Evolutionary conservation across 2,797 vertebrate species (phyloP), one percentile per base, ranked within the genome.

Genomic region (Eremophila alpestris): DNA sequence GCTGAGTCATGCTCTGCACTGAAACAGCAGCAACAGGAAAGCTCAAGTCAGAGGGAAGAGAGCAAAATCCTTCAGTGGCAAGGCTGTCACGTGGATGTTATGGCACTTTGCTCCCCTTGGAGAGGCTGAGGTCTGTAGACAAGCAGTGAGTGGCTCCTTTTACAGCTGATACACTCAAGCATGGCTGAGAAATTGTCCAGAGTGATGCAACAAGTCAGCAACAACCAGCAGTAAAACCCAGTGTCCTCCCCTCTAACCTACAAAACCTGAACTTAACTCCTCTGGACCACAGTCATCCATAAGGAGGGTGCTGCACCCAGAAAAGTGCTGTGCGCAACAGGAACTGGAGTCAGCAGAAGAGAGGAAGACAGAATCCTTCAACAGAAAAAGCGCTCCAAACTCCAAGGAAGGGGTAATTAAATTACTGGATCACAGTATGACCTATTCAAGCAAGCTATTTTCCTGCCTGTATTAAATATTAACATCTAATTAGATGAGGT

Each of bases 401-500:
- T 56, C 68, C 21, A 85, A 10, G 21, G 60, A 91, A 85, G 49
- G 11, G 15, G 29, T 78, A 70, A 82, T 68, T 63, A 77, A 79
- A 79, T 87, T 68, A 77, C 56, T 85, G 54, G 58, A 65, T 83
- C 76, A 94, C 52, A 92, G 23, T 49, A 90, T 46, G 59, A 69
- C 32, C 34, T 80, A 63, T n/a, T 94, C 41, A 90, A 90, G 68
- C 9, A 82, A 52, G 23, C 43, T 77, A 81, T 86, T 87, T 63
- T 84, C 76, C 78, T 92, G 71, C 36, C 71, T 68, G 6, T 71
- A 92, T 76, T 89, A 93, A 93, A 92, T 90, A 82, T 62, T 79
- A 67, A 84, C n/a, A 68, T 58, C 60, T 70, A 63, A 80, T 85
- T 85, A 89, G 62, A 90, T 56, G 46, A 87, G 30, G 30, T 52